Base-by-base conservation (phyloP, 2,888 invertebrate genomes). In the Melanchra persicariae region DNA sequence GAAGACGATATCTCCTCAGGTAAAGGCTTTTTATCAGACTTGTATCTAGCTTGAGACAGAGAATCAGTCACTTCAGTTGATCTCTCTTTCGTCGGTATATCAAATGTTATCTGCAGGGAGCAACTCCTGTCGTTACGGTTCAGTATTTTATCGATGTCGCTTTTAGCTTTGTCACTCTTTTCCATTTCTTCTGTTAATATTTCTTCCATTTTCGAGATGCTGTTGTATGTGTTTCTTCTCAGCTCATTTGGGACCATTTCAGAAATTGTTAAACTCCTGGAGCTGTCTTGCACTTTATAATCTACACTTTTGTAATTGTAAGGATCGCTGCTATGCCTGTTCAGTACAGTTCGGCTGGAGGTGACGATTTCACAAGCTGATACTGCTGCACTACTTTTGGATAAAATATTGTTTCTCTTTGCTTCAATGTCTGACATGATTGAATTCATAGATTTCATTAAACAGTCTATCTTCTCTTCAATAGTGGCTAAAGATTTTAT, bases 11-110 rank as follows among this genome's bases (percentile, higher is more conserved):
- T 66, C 34, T 78, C 60, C 55, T 63, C 63, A 26, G 73, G 22
- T 5, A 67, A 2, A 51, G 63, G 4, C 9, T 59, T 72, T 51
- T 67, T 74, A 58, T 63, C 65, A 22, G 37, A 22, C 1, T 82
- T 74, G 3, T 71, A 43, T 54, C 51, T 70, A 10, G 86, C 68
- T 77, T 83, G 88, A 4, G 83, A 85, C 8, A 90, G 72, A 9
- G 93, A 93, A 37, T 85, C 85, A 2, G 91, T 91, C 24, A 92
- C 90, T 85, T 92, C 91, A 30, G 92, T 93, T n/a, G 89, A 87
- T 54, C 85, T 77, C 12, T 95, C 94, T 85, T 78, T 92, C 0
- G 92, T 94, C 2, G 93, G 92, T 62, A 91, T 88, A 73, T 93
- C 91, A 47, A 91, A 87, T 34, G 85, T 83, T 49, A 92, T 86